phyloP scores from a whole-genome alignment of 2,797 vertebrate genomes.

The Tiaroga cobitis region DNA sequence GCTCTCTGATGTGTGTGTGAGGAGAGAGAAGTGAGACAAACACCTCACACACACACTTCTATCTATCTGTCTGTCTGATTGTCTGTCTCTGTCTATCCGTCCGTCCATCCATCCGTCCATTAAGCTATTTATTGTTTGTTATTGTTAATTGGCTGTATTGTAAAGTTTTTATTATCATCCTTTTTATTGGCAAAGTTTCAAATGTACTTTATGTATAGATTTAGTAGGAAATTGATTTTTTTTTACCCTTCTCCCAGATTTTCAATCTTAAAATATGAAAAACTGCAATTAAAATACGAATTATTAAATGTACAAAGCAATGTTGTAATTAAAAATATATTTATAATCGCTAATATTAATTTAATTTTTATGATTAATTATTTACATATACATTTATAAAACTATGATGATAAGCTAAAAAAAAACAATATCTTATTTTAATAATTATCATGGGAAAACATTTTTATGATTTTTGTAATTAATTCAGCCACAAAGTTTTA shows the following conservation, averaged over 20 bases:
- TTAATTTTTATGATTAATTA: background rate
- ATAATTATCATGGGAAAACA: background rate
- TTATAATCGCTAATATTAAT: background rate
- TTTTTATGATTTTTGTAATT: background rate
- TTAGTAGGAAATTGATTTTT: no score
- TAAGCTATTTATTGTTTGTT: no score
- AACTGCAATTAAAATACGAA: background rate
- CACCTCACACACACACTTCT: background rate
- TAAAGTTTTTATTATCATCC: no score
- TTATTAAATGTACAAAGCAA: background rate
- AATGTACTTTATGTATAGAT: no score
- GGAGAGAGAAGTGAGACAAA: slow-evolving; percentile 12
- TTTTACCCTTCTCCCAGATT: background rate
- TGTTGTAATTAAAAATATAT: background rate
- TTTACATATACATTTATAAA: background rate
- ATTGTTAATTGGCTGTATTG: background rate
- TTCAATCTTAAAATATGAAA: background rate
- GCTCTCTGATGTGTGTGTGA: slow-evolving; percentile 25
- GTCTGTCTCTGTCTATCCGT: fast-evolving
- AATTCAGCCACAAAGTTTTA: background rate
- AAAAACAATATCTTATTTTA: background rate
- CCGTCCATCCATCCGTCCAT: no score
- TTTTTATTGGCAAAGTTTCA: background rate
- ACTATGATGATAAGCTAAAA: background rate
- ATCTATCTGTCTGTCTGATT: background rate